phyloP scores from a whole-genome alignment of 2,888 invertebrate species.

The Dendrolimus pini region DNA sequence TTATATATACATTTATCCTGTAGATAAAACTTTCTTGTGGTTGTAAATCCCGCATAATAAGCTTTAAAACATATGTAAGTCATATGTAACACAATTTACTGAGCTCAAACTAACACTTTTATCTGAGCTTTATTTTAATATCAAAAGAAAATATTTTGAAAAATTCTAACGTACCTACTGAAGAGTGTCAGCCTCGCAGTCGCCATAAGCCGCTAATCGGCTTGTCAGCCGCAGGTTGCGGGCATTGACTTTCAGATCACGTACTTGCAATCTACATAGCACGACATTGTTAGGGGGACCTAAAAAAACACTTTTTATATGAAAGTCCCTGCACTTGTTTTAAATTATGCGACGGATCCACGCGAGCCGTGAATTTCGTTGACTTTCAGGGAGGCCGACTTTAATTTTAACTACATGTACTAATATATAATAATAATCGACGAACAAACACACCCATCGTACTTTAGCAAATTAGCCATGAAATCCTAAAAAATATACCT shows the following conservation, averaged over 20 bases:
- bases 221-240: conserved; percentile 53
- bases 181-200: conserved; percentile 23
- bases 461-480: no score
- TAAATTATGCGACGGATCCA: conserved; percentile 14
- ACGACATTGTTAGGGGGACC: conserved; percentile 36
- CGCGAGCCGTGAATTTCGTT: not conserved
- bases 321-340: conserved; percentile 17
- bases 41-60: no score
- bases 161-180: conserved; percentile 12
- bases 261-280: conserved; percentile 67
- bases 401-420: not conserved
- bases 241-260: conserved; percentile 62
- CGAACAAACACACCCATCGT: no score
- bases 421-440: no score
- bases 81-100: no score
- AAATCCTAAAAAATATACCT: no score
- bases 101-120: not conserved
- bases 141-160: conserved; percentile 16
- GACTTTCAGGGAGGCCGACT: not conserved
- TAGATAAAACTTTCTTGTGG: no score
- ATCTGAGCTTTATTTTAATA: conserved; percentile 3
- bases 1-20: no score
- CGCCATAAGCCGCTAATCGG: conserved; percentile 53
- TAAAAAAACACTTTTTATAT: conserved; percentile 43
- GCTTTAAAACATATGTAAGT: no score